Conservation (phyloP, 1,140 invertebrate genomes). For the Temnothorax nylanderi region DNA sequence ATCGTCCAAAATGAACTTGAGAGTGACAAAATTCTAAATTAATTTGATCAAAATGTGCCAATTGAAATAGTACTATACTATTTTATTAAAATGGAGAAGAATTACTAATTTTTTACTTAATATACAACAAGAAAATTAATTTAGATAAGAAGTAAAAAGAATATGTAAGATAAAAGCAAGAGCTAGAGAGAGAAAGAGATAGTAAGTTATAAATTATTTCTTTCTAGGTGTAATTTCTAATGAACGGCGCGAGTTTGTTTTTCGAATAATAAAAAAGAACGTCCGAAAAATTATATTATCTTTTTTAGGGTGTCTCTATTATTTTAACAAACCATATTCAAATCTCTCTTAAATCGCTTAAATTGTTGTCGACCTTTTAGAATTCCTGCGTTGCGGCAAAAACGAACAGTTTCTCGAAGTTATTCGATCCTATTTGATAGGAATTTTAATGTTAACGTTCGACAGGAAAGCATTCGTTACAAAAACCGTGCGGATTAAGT, state of each 20-base stretch:
- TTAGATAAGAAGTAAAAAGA: too few relatives aligned
- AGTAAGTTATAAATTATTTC: background rate
- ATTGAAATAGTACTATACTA: too few relatives aligned
- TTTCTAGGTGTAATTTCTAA: background rate
- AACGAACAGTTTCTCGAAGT: background rate
- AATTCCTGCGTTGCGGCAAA: background rate
- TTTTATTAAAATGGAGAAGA: too few relatives aligned
- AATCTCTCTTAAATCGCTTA: background rate
- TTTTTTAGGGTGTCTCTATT: background rate
- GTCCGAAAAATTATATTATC: background rate
- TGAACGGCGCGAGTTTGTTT: background rate
- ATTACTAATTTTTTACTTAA: too few relatives aligned
- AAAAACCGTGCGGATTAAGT: conserved; percentile 51
- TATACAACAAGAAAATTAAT: too few relatives aligned
- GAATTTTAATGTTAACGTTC: conserved; percentile 13
- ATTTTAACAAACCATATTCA: background rate
- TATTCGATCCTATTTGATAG: background rate
- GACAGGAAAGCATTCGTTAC: conserved; percentile 62
- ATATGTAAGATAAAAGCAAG: too few relatives aligned
- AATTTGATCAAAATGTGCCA: too few relatives aligned
- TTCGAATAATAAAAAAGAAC: background rate
- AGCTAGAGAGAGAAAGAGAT: too few relatives aligned
- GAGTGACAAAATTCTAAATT: too few relatives aligned
- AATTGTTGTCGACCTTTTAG: background rate
- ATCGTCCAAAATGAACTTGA: too few relatives aligned